These are phyloP conservation scores for Orthonevra nobilis DNA, from an alignment of 2,888 invertebrate species.

Conservation along the genomic window DNA sequence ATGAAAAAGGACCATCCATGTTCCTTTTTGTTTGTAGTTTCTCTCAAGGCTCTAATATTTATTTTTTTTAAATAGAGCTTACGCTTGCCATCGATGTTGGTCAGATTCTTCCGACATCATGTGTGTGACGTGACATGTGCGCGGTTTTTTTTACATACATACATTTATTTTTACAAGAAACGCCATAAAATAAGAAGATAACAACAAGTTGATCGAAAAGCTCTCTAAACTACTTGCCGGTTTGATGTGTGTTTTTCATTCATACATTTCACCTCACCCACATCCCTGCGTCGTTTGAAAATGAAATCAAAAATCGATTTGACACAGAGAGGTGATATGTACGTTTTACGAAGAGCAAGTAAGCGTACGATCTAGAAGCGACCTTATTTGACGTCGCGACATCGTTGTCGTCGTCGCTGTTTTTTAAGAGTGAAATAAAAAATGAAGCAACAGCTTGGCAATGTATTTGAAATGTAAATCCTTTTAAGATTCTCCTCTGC, in stretches of 20 bases:
- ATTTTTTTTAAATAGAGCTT: constrained; percentile 42
- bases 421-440: constrained; percentile 19
- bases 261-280: constrained; percentile 30
- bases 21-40: constrained; percentile 39
- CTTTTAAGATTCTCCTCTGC: constrained; percentile 25
- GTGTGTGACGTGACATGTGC: constrained; percentile 7
- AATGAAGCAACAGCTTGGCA: constrained; percentile 52
- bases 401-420: constrained; percentile 17
- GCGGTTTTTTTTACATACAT: constrained; percentile 36
- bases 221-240: constrained; percentile 8
- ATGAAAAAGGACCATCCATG: constrained; percentile 1
- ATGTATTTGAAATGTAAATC: constrained; percentile 47
- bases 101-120: constrained; percentile 29
- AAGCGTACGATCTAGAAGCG: too few relatives aligned
- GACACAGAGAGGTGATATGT: constrained; percentile 57
- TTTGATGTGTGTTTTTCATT: not conserved
- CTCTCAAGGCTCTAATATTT: constrained; percentile 18
- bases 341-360: too few relatives aligned
- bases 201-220: constrained; percentile 43
- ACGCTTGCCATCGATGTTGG: constrained; percentile 42
- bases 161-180: constrained; percentile 46
- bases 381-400: constrained; percentile 48
- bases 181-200: constrained; percentile 47
- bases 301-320: constrained; percentile 69
- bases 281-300: constrained; percentile 39